These are phyloP conservation scores for Momotus momota DNA, from an alignment of 2,797 vertebrate genomes.

Conservation along the genomic window DNA sequence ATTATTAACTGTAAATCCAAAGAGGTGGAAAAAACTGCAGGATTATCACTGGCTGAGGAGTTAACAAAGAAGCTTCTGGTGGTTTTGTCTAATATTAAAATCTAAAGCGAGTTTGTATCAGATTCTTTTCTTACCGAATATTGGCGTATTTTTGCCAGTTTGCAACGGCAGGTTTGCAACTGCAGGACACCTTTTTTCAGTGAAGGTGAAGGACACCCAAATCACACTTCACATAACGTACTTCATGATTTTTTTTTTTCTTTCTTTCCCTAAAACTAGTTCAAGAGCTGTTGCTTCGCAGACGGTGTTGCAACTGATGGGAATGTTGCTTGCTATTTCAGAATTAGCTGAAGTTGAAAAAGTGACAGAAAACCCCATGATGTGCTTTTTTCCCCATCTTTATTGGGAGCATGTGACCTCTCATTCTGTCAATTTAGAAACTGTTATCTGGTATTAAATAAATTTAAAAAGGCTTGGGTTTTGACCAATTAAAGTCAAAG, in stretches of 20 bases:
- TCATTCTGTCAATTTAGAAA: not conserved
- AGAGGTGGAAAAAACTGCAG: not conserved
- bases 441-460: not conserved
- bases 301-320: not conserved
- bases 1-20: not conserved
- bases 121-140: not conserved
- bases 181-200: not conserved
- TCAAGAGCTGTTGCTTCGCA: not conserved
- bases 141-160: not conserved
- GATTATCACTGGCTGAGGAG: not conserved
- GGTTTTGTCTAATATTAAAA: conserved; percentile 1
- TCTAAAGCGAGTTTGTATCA: not conserved
- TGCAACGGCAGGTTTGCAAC: not conserved
- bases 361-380: not conserved
- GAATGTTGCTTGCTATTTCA: not conserved
- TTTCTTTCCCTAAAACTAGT: not conserved
- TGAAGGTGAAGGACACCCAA: not conserved
- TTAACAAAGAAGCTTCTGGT: not conserved
- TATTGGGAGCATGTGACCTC: not conserved
- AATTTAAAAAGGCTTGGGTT: not conserved
- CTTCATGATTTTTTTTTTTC: not conserved
- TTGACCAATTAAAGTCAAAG: conserved; percentile 27
- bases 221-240: not conserved
- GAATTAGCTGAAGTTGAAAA: not conserved
- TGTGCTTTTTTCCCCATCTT: not conserved